These are phyloP conservation scores for Drosophila tani DNA, from an alignment of 1,140 invertebrate genomes.

Conservation along the genomic window DNA sequence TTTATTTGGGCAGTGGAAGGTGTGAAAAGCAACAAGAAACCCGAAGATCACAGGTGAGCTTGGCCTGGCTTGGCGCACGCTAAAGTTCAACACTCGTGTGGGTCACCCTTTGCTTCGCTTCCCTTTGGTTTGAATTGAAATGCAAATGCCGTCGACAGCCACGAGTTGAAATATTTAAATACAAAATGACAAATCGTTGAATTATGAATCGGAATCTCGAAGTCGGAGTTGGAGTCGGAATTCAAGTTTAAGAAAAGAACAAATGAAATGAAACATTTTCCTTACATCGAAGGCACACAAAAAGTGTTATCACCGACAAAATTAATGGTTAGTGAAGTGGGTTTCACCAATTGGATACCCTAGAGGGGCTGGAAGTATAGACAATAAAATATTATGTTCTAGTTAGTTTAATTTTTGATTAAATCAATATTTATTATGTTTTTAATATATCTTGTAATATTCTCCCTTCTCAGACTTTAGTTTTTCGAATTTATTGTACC, in stretches of 20 bases:
- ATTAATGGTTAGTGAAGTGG: not conserved
- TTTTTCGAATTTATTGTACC: not conserved
- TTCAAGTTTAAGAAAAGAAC: conserved; percentile 13
- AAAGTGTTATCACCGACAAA: conserved; percentile 7
- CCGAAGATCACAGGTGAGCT: conserved; percentile 12
- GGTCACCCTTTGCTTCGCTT: conserved; percentile 20
- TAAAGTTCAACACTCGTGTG: conserved; percentile 71
- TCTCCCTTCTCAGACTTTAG: too few species aligned
- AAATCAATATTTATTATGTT: not conserved
- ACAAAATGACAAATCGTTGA: conserved; percentile 81
- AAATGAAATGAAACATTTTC: conserved; percentile 31
- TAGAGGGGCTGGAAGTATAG: not conserved
- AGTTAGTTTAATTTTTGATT: not conserved
- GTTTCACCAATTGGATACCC: not conserved
- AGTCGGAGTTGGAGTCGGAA: not conserved
- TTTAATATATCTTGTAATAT: not conserved
- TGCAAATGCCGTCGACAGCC: conserved; percentile 66
- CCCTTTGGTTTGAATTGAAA: conserved; percentile 64
- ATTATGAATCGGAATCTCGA: conserved; percentile 63
- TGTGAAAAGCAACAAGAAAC: conserved; percentile 61
- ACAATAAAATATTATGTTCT: not conserved
- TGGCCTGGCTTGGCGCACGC: conserved; percentile 58
- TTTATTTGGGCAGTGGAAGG: conserved; percentile 60
- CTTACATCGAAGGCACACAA: conserved; percentile 19
- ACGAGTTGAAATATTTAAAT: conserved; percentile 73